Evolutionary conservation across 2,113 vertebrate genomes (phyloP), one percentile per base, ranked within the genome.

Genomic region (Phyllopteryx taeniolatus): DNA sequence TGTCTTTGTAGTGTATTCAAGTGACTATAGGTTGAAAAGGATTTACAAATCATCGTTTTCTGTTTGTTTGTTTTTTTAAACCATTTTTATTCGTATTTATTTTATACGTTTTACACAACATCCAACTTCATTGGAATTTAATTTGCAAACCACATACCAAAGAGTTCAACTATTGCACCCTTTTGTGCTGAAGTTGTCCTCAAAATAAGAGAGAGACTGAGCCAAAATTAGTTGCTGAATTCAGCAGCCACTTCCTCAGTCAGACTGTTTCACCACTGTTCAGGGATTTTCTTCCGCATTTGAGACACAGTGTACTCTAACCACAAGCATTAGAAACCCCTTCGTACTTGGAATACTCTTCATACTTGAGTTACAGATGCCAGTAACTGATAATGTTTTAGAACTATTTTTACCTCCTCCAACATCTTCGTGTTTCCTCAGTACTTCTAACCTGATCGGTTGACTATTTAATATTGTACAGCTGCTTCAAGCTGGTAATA

Each of bases 241-340:
- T 66, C 33, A 73, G 33, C 57, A 14, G 56, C 4, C 5, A 60
- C 70, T 78, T 72, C 46, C 9, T 33, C 19, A 64, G 42, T 61
- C 6, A 62, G 46, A 33, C 35, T 35, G 44, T 70, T 73, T 66
- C 42, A 42, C 63, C 42, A 56, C 9, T 70, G 68, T 54, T 20
- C 39, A 43, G 43, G 54, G 51, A 72, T 72, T 71, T 61, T 67
- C 67, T 54, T 74, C 46, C 71, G 17, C 53, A 44, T 73, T 67
- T 63, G 33, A 59, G 13, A 66, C 62, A 46, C 44, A 14, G 22
- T 66, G 43, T 47, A 14, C 13, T 27, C 47, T 66, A 22, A 47
- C 44, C 33, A 8, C 31, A 1, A 61, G 15, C 31, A 12, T 1
- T 61, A 61, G 31, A 61, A 61, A 61, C 14, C 7, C 59, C 7